Evolutionary conservation across 2,113 vertebrate species (phyloP).

Genomic region (Poeciliopsis retropinna): DNA sequence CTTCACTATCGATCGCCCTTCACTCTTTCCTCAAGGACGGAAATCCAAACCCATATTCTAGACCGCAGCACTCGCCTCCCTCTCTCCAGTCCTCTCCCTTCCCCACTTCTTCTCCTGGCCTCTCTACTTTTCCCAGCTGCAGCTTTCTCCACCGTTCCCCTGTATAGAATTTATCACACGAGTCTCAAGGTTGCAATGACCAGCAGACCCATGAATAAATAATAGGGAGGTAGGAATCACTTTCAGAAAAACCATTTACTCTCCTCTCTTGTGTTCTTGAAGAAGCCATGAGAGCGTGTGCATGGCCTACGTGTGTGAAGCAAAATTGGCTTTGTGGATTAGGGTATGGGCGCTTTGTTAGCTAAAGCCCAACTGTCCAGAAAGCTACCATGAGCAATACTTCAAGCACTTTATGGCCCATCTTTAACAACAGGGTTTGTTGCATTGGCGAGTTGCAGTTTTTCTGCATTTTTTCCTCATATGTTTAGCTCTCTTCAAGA

Average conservation of each 20-base stretch:
- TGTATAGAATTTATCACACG: constrained; percentile 57
- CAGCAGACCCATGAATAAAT: constrained; percentile 85
- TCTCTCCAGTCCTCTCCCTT: constrained; percentile 24
- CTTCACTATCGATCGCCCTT: constrained; percentile 77
- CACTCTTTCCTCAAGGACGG: constrained; percentile 79
- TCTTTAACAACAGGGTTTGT: constrained; percentile 46
- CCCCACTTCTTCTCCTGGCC: constrained; percentile 40
- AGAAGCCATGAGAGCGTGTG: constrained; percentile 49
- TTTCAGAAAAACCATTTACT: constrained; percentile 84
- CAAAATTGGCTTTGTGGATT: constrained; percentile 67
- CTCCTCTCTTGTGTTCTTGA: constrained; percentile 79
- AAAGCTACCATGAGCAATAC: constrained; percentile 59
- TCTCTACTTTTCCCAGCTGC: constrained; percentile 63
- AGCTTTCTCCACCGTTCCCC: constrained; percentile 53
- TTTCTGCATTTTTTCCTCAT: not conserved
- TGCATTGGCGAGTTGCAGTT: not conserved
- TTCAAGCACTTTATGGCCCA: constrained; percentile 59
- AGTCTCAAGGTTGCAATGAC: constrained; percentile 83
- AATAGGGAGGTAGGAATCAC: constrained; percentile 80
- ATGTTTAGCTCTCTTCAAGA: constrained; percentile 10
- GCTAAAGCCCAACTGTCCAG: constrained; percentile 61
- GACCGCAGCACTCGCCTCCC: constrained; percentile 56
- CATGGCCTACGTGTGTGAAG: constrained; percentile 29
- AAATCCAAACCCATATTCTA: constrained; percentile 76
- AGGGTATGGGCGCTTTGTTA: constrained; percentile 65